Conservation (phyloP, 2,888 invertebrate species). For the Stenotaenia linearis region DNA sequence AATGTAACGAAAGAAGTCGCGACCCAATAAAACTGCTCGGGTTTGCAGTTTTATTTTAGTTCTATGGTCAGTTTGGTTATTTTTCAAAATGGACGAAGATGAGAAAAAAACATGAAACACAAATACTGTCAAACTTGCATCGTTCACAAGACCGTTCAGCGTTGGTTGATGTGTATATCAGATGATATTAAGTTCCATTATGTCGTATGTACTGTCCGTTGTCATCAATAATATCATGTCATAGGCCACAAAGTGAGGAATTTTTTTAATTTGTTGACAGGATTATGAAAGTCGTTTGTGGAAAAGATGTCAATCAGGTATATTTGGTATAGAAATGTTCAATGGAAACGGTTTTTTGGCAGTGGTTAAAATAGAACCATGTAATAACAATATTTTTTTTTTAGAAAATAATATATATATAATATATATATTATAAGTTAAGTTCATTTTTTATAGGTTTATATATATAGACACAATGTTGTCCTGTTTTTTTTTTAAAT, state of each 20-base stretch:
- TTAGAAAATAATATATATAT: not conserved
- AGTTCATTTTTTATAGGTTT: conserved; percentile 6
- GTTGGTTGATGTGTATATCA: conserved; percentile 32
- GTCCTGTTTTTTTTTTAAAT: conserved; percentile 13
- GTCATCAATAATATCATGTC: conserved; percentile 31
- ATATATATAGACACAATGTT: conserved; percentile 23
- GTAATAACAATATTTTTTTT: conserved; percentile 1
- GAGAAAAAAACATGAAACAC: conserved; percentile 12
- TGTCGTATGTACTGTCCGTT: conserved; percentile 26
- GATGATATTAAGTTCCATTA: conserved; percentile 11
- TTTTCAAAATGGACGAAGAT: conserved; percentile 10
- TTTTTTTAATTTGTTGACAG: conserved; percentile 29
- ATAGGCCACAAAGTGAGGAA: conserved; percentile 32
- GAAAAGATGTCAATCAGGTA: conserved; percentile 19
- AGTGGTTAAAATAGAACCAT: conserved; percentile 24
- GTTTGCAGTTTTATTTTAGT: not conserved
- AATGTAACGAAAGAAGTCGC: not conserved
- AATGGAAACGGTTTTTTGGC: conserved; percentile 27
- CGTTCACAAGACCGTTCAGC: conserved; percentile 32
- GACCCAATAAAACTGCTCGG: conserved; percentile 16
- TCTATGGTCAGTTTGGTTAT: not conserved
- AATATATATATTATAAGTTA: not conserved
- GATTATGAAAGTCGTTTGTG: conserved; percentile 24
- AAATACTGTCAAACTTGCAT: conserved; percentile 9
- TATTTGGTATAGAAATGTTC: conserved; percentile 17